A percentile compares a stretch with the other conserved stretches of the same genome.
phyloP scores from a whole-genome alignment of 2,797 vertebrate genomes.

The Cichlasoma orientale region DNA sequence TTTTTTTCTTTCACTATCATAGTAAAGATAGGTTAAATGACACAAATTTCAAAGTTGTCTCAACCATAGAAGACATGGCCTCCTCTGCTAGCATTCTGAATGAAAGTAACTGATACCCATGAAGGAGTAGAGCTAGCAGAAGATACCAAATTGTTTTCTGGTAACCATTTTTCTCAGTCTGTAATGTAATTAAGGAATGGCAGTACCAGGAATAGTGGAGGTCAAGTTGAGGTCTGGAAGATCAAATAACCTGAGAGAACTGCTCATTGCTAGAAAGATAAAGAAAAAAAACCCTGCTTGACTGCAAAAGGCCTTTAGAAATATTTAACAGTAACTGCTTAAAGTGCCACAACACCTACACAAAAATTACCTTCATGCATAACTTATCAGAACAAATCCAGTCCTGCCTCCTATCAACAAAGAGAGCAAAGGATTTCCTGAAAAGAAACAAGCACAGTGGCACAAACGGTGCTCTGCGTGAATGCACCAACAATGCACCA shows the following conservation, averaged over 20 bases:
- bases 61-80: not conserved
- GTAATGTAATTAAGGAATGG: not conserved
- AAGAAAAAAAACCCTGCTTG: not conserved
- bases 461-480: not conserved
- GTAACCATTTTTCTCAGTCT: not conserved
- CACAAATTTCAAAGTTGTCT: not conserved
- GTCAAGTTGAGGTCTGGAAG: not conserved
- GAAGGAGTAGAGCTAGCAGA: not conserved
- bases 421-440: not conserved
- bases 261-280: not conserved
- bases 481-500: not conserved
- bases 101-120: not conserved
- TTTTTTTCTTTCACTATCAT: not conserved
- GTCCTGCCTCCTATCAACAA: not conserved
- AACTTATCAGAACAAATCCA: not conserved
- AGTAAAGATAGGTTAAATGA: rapidly evolving
- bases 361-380: not conserved
- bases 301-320: not conserved
- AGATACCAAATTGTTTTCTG: not conserved
- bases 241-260: not conserved
- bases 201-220: not conserved
- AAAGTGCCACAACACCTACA: not conserved
- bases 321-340: not conserved
- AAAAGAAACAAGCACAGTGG: not conserved
- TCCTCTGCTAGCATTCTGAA: not conserved